Percentiles rank a stretch among this genome's conserved stretches.
phyloP scores from a whole-genome alignment of 2,113 vertebrate species.

The Marmota flaviventris region DNA sequence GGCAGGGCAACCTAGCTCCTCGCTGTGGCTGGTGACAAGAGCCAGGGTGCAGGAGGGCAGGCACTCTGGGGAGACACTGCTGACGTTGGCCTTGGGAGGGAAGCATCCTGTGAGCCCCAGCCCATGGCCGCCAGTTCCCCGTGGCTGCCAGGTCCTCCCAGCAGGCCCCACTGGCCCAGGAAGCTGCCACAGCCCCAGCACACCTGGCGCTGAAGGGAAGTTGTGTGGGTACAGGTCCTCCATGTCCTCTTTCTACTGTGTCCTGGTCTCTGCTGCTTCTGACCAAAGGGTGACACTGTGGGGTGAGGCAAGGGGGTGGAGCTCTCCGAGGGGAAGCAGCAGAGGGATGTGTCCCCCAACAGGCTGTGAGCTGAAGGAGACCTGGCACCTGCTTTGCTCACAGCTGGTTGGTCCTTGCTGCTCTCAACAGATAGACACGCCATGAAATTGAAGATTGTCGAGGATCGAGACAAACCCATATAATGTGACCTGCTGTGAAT shows the following conservation, averaged over 20 bases:
- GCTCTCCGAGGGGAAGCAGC: rapidly evolving
- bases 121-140: too few relatives aligned
- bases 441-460: too few relatives aligned
- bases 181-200: neutral
- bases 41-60: neutral
- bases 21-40: too few relatives aligned
- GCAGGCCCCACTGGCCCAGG: neutral
- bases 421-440: too few relatives aligned
- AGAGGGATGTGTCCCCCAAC: too few relatives aligned
- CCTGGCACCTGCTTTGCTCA: neutral
- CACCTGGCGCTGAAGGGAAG: too few relatives aligned
- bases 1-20: too few relatives aligned
- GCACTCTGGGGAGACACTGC: too few relatives aligned
- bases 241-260: neutral
- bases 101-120: neutral
- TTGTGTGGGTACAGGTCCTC: neutral
- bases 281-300: rapidly evolving
- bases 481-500: too few relatives aligned
- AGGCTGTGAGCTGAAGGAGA: neutral
- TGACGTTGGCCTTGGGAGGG: too few relatives aligned
- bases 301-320: neutral
- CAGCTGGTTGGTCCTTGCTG: rapidly evolving
- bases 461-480: too few relatives aligned
- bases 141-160: too few relatives aligned
- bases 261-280: neutral